A percentile compares a stretch with the other conserved stretches of the same genome.
Evolutionary conservation across 64 coral and sea anemone genomes (phyloP).

Genomic region (Montipora sp.): DNA sequence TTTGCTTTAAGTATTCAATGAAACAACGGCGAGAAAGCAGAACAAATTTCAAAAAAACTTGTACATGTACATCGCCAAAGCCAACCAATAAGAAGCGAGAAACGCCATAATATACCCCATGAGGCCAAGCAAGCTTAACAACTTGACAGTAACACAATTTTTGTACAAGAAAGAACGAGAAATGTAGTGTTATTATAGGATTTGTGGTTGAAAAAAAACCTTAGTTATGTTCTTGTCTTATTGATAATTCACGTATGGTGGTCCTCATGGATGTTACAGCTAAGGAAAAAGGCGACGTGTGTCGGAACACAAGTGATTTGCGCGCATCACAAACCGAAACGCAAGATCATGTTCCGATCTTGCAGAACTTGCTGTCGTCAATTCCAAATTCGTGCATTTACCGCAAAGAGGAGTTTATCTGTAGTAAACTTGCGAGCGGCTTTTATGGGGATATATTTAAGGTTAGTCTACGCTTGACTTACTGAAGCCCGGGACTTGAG

Average conservation of each 20-base stretch:
- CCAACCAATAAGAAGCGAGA: conserved; percentile 41
- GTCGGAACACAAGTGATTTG: neutral
- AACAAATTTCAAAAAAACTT: neutral
- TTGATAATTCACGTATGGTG: conserved; percentile 80
- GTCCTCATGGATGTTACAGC: conserved; percentile 80
- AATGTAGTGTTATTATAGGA: neutral
- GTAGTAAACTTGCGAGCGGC: conserved; percentile 62
- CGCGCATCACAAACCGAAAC: conserved; percentile 2
- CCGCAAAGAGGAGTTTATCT: conserved; percentile 72
- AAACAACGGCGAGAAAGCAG: too few relatives aligned
- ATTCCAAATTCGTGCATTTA: conserved; percentile 67
- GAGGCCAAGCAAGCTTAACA: conserved; percentile 3
- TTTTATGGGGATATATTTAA: conserved; percentile 91
- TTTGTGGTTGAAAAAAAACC: neutral
- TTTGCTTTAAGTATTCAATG: too few relatives aligned
- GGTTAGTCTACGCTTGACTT: conserved; percentile 23
- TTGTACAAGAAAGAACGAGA: neutral
- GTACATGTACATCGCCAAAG: neutral
- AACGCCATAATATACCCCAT: neutral
- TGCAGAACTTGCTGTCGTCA: conserved; percentile 68
- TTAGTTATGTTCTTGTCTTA: neutral
- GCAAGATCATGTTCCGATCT: neutral
- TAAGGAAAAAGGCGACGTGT: conserved; percentile 48
- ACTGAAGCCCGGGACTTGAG: neutral
- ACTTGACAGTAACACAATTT: conserved; percentile 38